phyloP scores from a whole-genome alignment of 2,797 vertebrate genomes.

The Hypotaenidia okinawae region DNA sequence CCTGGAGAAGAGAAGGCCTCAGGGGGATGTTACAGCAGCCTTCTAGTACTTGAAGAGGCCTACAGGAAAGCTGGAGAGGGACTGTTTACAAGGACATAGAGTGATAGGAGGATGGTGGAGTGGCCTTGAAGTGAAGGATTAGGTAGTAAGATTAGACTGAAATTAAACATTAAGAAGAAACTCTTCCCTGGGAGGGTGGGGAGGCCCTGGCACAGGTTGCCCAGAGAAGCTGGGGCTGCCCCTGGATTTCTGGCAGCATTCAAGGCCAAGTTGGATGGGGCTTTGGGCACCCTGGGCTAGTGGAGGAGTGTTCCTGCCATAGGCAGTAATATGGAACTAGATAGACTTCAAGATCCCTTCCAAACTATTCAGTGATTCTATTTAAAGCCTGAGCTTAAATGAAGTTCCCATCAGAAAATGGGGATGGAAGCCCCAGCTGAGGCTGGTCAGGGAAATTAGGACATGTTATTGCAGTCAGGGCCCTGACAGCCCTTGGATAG shows the following conservation, averaged over 20 bases:
- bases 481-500: not conserved
- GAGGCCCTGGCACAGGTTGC: not conserved
- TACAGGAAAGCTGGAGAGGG: not conserved
- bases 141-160: not conserved
- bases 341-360: not conserved
- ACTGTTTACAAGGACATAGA: not conserved
- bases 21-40: not conserved
- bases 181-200: not conserved
- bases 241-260: not conserved
- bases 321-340: not conserved
- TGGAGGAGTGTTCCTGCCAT: not conserved
- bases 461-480: not conserved
- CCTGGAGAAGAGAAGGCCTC: not conserved
- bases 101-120: too few relatives aligned
- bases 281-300: not conserved
- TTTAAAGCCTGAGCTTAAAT: not conserved
- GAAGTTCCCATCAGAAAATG: not conserved
- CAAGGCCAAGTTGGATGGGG: not conserved
- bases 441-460: not conserved
- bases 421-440: not conserved
- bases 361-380: not conserved
- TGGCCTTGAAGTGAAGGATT: not conserved
- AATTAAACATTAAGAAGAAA: not conserved
- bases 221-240: not conserved
- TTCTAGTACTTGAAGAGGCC: not conserved